Conservation (phyloP, 2,888 invertebrate genomes). For the Trypoxylon attenuatum region DNA sequence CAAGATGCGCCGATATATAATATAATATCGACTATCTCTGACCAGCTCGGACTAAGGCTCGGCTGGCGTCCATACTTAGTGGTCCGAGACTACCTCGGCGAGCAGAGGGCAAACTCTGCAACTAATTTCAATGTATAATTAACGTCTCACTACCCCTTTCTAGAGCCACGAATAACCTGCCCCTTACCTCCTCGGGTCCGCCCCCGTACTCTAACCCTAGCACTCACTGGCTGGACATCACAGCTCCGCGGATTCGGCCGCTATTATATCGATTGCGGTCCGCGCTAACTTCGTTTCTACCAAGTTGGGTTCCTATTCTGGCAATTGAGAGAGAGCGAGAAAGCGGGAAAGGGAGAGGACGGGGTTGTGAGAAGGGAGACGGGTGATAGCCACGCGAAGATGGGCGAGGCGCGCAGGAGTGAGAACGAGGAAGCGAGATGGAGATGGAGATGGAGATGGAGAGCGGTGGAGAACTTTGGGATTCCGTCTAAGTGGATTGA, state of each 20-base stretch:
- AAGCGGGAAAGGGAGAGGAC: constrained; percentile 6
- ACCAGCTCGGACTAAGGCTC: constrained; percentile 64
- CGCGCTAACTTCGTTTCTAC: constrained; percentile 71
- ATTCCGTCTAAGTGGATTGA: constrained; percentile 68
- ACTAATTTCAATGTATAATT: constrained; percentile 75
- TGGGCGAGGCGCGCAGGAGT: neutral
- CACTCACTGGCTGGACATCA: constrained; percentile 63
- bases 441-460: neutral
- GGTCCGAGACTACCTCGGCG: constrained; percentile 67
- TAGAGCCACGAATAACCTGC: constrained; percentile 52
- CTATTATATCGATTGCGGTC: constrained; percentile 73
- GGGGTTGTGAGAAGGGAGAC: neutral
- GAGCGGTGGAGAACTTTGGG: constrained; percentile 60
- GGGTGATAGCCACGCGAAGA: neutral
- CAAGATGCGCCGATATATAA: constrained; percentile 68
- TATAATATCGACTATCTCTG: constrained; percentile 71
- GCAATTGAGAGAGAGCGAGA: constrained; percentile 53
- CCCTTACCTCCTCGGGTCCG: constrained; percentile 54
- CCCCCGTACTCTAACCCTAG: constrained; percentile 48
- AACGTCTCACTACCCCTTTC: constrained; percentile 73
- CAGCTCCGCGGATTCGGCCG: constrained; percentile 68
- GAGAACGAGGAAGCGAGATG: constrained; percentile 9
- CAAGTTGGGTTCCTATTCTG: constrained; percentile 65
- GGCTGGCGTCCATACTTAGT: constrained; percentile 71
- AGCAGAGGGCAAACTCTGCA: constrained; percentile 74